Evolutionary conservation across 2,888 invertebrate species (phyloP).

Genomic region (Drosophila meridionalis): DNA sequence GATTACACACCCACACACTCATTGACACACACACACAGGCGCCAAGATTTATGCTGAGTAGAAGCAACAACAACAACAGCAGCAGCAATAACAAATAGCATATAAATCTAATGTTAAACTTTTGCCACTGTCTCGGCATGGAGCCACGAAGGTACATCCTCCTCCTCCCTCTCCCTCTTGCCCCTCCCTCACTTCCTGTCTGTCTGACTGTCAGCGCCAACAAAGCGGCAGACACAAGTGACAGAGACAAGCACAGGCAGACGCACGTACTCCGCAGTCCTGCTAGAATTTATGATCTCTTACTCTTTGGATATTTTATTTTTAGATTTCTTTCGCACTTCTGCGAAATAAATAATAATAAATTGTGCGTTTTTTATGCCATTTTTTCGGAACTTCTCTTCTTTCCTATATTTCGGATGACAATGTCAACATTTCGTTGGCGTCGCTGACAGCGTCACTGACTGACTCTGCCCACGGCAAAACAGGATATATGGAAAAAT

Average conservation of each 20-base stretch:
- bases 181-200: conserved; percentile 49
- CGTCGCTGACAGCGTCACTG: conserved; percentile 33
- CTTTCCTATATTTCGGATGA: conserved; percentile 55
- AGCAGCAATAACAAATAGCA: conserved; percentile 46
- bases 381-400: conserved; percentile 39
- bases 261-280: conserved; percentile 21
- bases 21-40: background rate
- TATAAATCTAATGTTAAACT: conserved; percentile 75
- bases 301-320: conserved; percentile 49
- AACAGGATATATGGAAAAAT: background rate
- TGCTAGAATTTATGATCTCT: conserved; percentile 63
- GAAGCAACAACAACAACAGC: conserved; percentile 22
- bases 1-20: conserved; percentile 50
- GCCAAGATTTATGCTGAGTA: conserved; percentile 55
- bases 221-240: conserved; percentile 50
- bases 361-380: conserved; percentile 53
- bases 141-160: conserved; percentile 52
- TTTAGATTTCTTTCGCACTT: conserved; percentile 56
- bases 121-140: conserved; percentile 69
- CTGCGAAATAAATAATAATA: conserved; percentile 68
- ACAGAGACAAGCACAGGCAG: conserved; percentile 4
- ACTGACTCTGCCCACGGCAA: background rate
- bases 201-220: conserved; percentile 62
- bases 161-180: background rate
- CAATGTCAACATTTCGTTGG: conserved; percentile 64